Percentiles rank a stretch among this genome's conserved stretches.
Conservation (phyloP, 2,113 vertebrate species). For the Myodes glareolus region DNA sequence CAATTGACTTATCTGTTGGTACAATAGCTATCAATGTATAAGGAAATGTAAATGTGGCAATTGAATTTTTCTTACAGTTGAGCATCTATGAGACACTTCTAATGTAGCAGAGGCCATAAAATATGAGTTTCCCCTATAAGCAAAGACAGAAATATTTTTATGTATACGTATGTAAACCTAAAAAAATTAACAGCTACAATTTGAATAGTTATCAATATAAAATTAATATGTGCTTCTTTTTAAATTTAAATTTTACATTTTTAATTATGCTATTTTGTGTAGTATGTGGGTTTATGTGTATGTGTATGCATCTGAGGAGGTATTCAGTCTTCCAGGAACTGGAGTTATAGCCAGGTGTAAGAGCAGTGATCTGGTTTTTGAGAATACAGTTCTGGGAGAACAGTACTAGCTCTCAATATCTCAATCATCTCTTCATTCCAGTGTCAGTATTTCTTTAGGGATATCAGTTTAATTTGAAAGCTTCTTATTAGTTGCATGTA, state of each 20-base stretch:
- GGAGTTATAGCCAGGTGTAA: fast-evolving
- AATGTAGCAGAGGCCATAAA: not conserved
- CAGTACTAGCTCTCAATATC: not conserved
- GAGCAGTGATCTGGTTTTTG: not conserved
- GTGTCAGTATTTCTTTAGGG: not conserved
- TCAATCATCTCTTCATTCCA: not conserved
- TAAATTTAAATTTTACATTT: not conserved
- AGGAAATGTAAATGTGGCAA: not conserved
- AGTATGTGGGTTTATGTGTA: not conserved
- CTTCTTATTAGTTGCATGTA: not conserved
- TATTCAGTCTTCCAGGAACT: not conserved
- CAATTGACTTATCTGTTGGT: not conserved
- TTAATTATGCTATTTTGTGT: not conserved
- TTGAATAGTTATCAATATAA: not conserved
- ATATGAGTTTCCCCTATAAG: not conserved
- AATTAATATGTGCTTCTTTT: not conserved
- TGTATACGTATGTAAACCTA: not conserved
- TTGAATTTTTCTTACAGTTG: not conserved
- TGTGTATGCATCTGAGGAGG: not conserved
- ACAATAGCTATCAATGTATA: not conserved
- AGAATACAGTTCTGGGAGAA: not conserved
- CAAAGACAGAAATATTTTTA: not conserved
- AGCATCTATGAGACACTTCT: not conserved
- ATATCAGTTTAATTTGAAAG: not conserved
- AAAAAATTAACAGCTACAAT: not conserved